A percentile compares a stretch with the other conserved stretches of the same genome.
Evolutionary conservation across 2,888 invertebrate genomes (phyloP).

Genomic region (Cerastis leucographa): DNA sequence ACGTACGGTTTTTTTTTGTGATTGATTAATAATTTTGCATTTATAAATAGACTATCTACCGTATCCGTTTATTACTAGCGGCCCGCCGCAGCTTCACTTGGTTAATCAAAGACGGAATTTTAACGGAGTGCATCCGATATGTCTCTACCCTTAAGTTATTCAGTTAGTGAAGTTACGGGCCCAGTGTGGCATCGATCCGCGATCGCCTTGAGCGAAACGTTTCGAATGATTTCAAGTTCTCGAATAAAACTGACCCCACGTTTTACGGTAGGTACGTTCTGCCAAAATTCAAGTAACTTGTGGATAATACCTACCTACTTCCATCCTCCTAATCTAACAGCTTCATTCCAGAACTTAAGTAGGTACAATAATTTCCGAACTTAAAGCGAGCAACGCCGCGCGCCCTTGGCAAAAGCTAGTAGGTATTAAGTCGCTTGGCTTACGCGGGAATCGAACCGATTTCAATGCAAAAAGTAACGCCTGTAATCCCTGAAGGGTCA

Average conservation of each 20-base stretch:
- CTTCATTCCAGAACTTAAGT: too few relatives aligned
- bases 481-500: background rate
- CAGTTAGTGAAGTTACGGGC: background rate
- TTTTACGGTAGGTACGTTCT: too few relatives aligned
- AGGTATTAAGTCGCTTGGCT: background rate
- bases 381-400: background rate
- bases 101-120: background rate
- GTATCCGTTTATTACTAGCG: background rate
- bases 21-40: background rate
- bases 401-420: background rate
- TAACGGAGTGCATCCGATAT: background rate
- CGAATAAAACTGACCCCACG: background rate
- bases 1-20: background rate
- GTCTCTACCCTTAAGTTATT: too few relatives aligned
- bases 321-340: background rate
- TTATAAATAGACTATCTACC: background rate
- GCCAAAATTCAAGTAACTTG: background rate
- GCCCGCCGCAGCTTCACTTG: background rate
- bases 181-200: background rate
- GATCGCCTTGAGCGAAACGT: background rate
- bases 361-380: too few relatives aligned
- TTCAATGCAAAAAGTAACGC: background rate
- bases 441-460: background rate
- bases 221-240: background rate
- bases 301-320: background rate